phyloP scores from a whole-genome alignment of 2,797 vertebrate genomes.

The Clamator glandarius region DNA sequence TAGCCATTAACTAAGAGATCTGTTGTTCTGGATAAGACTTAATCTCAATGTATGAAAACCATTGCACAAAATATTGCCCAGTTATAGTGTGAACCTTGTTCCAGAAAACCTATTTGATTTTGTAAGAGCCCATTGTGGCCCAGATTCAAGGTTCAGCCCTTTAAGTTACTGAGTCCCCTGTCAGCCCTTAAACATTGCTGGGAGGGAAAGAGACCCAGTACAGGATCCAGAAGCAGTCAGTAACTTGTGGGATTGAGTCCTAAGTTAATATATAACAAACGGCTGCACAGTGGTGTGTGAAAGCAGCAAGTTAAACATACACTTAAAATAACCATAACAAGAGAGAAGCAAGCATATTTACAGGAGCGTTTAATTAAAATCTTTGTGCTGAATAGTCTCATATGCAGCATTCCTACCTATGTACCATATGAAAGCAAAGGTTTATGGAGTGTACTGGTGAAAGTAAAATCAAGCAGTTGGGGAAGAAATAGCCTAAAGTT shows the following conservation, averaged over 20 bases:
- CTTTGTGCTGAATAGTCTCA: neutral
- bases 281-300: slow-evolving; percentile 56
- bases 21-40: slow-evolving; percentile 1
- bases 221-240: neutral
- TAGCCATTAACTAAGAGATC: neutral
- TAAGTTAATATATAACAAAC: slow-evolving; percentile 77
- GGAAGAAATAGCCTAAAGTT: neutral
- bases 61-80: slow-evolving; percentile 20
- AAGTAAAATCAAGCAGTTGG: neutral
- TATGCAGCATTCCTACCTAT: neutral
- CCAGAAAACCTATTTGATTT: slow-evolving; percentile 39
- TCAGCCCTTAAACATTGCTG: neutral
- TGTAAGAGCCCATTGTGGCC: slow-evolving; percentile 35
- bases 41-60: slow-evolving; percentile 23
- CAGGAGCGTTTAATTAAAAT: neutral
- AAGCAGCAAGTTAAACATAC: slow-evolving; percentile 72
- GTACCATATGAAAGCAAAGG: neutral
- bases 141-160: neutral
- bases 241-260: neutral
- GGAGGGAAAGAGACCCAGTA: neutral
- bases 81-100: slow-evolving; percentile 58
- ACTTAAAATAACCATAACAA: slow-evolving; percentile 53
- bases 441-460: neutral
- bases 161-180: neutral
- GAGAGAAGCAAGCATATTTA: neutral